Percentiles rank a stretch among this genome's conserved stretches.
phyloP scores from a whole-genome alignment of 2,888 invertebrate species.

The Caenorhabditis angaria region DNA sequence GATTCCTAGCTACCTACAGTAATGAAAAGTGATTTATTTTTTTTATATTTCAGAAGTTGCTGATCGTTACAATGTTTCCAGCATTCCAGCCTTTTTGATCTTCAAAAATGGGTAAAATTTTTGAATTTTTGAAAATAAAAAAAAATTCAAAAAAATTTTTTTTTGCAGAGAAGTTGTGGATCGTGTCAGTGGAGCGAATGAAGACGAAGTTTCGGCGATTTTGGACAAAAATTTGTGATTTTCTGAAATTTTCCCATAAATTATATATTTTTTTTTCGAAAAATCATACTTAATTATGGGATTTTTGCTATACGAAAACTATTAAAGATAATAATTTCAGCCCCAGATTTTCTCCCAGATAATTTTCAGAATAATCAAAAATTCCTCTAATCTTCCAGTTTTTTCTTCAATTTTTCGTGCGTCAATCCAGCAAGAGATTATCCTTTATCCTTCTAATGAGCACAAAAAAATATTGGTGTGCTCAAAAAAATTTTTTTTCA shows the following conservation, averaged over 20 bases:
- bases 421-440: too few relatives aligned
- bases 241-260: neutral
- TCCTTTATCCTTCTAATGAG: too few relatives aligned
- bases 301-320: too few relatives aligned
- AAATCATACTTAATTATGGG: too few relatives aligned
- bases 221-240: neutral
- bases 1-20: neutral
- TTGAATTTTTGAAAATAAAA: neutral
- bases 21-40: neutral
- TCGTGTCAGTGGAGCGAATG: slow-evolving; percentile 13
- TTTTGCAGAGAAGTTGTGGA: slow-evolving; percentile 15
- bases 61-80: slow-evolving; percentile 14
- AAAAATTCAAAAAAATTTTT: neutral
- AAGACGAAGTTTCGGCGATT: neutral
- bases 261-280: neutral
- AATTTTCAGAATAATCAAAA: too few relatives aligned
- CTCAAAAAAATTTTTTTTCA: too few relatives aligned
- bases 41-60: neutral
- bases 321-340: too few relatives aligned
- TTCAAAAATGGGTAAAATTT: slow-evolving; percentile 11
- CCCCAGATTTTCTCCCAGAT: too few relatives aligned
- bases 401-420: too few relatives aligned
- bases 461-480: too few relatives aligned
- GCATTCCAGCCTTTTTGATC: slow-evolving; percentile 28
- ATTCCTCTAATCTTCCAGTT: too few relatives aligned